A percentile compares a stretch with the other conserved stretches of the same genome.
These are phyloP conservation scores for Gobionotothen gibberifrons DNA, from an alignment of 2,797 vertebrate genomes.

Conservation along the genomic window DNA sequence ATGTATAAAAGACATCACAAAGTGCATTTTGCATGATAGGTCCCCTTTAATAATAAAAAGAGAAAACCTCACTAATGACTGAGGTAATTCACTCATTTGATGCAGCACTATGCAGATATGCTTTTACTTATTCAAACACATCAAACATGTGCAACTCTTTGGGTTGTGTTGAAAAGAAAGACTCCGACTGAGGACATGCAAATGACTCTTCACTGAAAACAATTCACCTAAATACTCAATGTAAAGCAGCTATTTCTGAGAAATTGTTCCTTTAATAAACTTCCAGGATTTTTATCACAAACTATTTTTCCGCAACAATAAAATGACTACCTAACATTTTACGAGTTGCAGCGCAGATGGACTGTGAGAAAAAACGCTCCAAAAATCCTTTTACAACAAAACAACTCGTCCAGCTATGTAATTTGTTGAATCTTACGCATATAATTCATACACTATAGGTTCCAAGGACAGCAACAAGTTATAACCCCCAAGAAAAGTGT, in stretches of 20 bases:
- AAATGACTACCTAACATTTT: constrained; percentile 56
- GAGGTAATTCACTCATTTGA: constrained; percentile 22
- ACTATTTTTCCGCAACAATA: constrained; percentile 54
- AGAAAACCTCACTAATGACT: constrained; percentile 7
- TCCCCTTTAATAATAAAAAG: constrained; percentile 24
- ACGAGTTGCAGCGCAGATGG: constrained; percentile 59
- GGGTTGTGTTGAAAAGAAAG: constrained; percentile 18
- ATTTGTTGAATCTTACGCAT: constrained; percentile 53
- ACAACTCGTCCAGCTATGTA: constrained; percentile 46
- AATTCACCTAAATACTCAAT: constrained; percentile 52
- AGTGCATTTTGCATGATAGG: too few species aligned
- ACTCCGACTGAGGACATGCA: constrained; percentile 21
- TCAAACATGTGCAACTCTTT: constrained; percentile 11
- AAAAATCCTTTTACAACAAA: constrained; percentile 46
- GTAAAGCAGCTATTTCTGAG: constrained; percentile 67
- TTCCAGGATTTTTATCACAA: constrained; percentile 62
- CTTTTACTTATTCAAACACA: constrained; percentile 7
- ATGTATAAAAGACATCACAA: too few species aligned
- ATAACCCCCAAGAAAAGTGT: constrained; percentile 43
- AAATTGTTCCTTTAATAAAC: constrained; percentile 66
- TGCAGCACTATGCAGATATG: constrained; percentile 18
- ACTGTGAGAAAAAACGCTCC: constrained; percentile 31
- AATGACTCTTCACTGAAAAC: constrained; percentile 57
- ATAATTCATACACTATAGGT: constrained; percentile 48
- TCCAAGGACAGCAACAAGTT: constrained; percentile 58